Base-by-base conservation (phyloP, 2,113 vertebrate genomes). In the Rousettus leschenaultii region DNA sequence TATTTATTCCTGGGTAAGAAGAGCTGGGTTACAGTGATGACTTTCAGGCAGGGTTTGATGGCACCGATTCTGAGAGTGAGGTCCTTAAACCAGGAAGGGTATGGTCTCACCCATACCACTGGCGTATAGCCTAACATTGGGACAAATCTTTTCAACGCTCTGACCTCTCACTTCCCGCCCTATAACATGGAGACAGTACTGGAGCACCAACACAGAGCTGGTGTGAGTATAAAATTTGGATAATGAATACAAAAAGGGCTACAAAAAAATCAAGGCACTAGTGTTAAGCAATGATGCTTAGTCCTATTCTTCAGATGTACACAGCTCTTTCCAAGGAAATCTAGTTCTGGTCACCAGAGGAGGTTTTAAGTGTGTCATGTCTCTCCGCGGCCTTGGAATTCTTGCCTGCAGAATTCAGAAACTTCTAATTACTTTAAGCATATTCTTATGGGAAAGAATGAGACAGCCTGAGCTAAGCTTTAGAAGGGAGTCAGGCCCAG, bases 201-300 rank as follows among this genome's bases (percentile, higher is more conserved):
- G 61, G 43, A 63, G 13, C 5, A 45, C 2, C 48, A 13, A 28
- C 33, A 82, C 0, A 35, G 48, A 68, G 61, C 4, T 45, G 3
- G 15, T 11, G 0, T 13, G 18, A 55, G 11, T 21, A 1, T 16
- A 38, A 73, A 10, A 74, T 59, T 16, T 63, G 30, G 40, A 79
- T 7, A n/a, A 78, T 8, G 18, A 75, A 33, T 1, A 30, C 24
- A 51, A 33, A 26, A 30, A n/a, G 38, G 30, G 22, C 30, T 53
- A 13, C 3, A n/a, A 68, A 77, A 57, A 45, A n/a, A 86, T 24
- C 74, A 3, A 5, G 24, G 33, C 7, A 1, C 66, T n/a, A 7
- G 2, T 33, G 40, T 8, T 30, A 5, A 0, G 1, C 10, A 9
- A 2, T 11, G 33, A 82, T 1, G 16, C 51, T 16, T 26, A 70